Evolutionary conservation across 2,113 vertebrate genomes (phyloP).

Genomic region (Spea bombifrons): DNA sequence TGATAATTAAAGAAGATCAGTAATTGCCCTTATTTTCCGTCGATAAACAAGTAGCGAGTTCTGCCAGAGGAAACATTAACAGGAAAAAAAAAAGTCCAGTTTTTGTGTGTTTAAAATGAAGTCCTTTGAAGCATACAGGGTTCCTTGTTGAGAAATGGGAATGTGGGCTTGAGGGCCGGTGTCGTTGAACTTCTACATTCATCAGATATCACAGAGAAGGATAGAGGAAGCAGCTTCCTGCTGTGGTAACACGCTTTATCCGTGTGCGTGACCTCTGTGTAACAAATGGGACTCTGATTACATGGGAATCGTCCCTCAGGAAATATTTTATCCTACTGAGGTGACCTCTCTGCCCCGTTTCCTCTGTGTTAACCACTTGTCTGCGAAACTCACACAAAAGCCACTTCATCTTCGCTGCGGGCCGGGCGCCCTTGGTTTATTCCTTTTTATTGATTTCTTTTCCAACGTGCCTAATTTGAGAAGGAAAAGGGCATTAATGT

Average conservation of each 20-base stretch:
- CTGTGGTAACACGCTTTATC: conserved; percentile 25
- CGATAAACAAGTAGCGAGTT: too few relatives aligned
- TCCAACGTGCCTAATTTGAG: too few relatives aligned
- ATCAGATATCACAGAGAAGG: conserved; percentile 25
- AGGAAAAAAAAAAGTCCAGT: background rate
- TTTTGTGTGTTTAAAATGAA: background rate
- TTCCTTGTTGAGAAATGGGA: conserved; percentile 4
- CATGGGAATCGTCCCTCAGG: conserved; percentile 40
- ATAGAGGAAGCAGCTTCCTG: conserved; percentile 16
- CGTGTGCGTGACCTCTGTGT: conserved; percentile 24
- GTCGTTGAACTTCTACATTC: conserved; percentile 31
- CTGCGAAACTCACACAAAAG: background rate
- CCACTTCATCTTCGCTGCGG: background rate
- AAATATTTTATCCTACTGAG: conserved; percentile 29
- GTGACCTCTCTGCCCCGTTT: conserved; percentile 21
- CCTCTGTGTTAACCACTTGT: conserved; percentile 24
- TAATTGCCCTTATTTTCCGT: too few relatives aligned
- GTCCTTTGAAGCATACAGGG: background rate
- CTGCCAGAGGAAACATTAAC: background rate
- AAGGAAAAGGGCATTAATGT: too few relatives aligned
- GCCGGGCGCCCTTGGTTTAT: too few relatives aligned
- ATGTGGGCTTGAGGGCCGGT: background rate
- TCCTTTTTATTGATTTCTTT: too few relatives aligned
- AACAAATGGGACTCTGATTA: conserved; percentile 15
- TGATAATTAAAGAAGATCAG: too few relatives aligned